These are phyloP conservation scores for Trichacis sp. DNA, from an alignment of 2,888 invertebrate species.

Conservation along the genomic window DNA sequence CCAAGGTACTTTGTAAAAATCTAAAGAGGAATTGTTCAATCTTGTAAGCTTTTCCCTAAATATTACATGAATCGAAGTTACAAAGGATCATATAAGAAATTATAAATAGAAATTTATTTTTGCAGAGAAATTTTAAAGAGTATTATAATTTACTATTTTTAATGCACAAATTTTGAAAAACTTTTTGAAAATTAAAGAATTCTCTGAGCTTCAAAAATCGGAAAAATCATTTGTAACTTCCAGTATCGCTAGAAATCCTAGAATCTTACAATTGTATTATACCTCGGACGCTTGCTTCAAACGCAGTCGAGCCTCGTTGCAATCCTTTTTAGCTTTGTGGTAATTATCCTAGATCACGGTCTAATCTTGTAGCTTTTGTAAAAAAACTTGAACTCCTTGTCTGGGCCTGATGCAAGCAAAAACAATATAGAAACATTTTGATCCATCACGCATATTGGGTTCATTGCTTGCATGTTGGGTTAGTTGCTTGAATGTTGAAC, in stretches of 20 bases:
- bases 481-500: constrained; percentile 91
- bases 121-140: too few species aligned
- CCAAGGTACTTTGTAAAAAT: too few species aligned
- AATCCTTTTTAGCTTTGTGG: constrained; percentile 70
- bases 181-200: too few species aligned
- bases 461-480: too few species aligned
- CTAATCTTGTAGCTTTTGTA: constrained; percentile 83
- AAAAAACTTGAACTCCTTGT: constrained; percentile 82
- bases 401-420: constrained; percentile 78
- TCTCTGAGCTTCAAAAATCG: neutral
- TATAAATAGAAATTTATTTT: too few species aligned
- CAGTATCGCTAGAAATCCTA: too few species aligned
- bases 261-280: constrained; percentile 16
- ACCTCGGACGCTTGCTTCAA: constrained; percentile 61
- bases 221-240: neutral
- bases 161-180: too few species aligned
- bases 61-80: too few species aligned
- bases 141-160: too few species aligned
- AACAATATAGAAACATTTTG: constrained; percentile 94
- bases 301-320: constrained; percentile 56
- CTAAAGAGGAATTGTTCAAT: too few species aligned
- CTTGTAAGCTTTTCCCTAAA: too few species aligned
- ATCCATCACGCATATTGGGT: constrained; percentile 93
- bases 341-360: constrained; percentile 74
- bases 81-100: too few species aligned